These are phyloP conservation scores for Etheostoma spectabile DNA, from an alignment of 2,113 vertebrate species.

Conservation along the genomic window DNA sequence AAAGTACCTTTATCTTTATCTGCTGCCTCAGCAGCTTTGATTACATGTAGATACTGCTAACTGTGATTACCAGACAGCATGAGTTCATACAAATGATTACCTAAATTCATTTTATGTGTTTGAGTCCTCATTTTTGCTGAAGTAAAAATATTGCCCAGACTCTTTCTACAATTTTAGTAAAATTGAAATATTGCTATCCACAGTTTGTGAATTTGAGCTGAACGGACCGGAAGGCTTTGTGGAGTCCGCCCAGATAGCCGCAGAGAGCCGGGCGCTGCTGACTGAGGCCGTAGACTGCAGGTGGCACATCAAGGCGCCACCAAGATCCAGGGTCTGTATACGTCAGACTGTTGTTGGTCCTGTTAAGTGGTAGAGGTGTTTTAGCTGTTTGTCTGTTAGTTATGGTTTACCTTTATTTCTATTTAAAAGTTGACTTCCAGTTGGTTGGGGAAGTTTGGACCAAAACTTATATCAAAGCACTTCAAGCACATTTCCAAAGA, in stretches of 20 bases:
- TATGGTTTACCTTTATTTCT: neutral
- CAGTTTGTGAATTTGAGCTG: conserved; percentile 98
- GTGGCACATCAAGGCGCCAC: conserved; percentile 95
- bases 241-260: conserved; percentile 91
- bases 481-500: neutral
- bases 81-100: neutral
- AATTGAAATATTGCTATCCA: conserved; percentile 5
- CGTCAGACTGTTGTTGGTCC: neutral
- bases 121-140: neutral
- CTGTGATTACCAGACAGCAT: neutral
- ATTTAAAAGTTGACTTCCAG: neutral
- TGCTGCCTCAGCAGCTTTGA: neutral
- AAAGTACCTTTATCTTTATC: too few relatives aligned
- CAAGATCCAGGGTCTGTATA: conserved; percentile 89
- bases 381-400: neutral
- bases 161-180: neutral
- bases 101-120: neutral
- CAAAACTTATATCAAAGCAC: neutral
- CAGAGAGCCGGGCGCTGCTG: conserved; percentile 88
- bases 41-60: neutral
- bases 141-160: neutral
- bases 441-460: neutral
- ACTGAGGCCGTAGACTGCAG: conserved; percentile 97
- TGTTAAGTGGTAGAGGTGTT: neutral
- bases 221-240: conserved; percentile 94